phyloP scores from a whole-genome alignment of 2,888 invertebrate genomes.

The Cyclophora albipunctata region DNA sequence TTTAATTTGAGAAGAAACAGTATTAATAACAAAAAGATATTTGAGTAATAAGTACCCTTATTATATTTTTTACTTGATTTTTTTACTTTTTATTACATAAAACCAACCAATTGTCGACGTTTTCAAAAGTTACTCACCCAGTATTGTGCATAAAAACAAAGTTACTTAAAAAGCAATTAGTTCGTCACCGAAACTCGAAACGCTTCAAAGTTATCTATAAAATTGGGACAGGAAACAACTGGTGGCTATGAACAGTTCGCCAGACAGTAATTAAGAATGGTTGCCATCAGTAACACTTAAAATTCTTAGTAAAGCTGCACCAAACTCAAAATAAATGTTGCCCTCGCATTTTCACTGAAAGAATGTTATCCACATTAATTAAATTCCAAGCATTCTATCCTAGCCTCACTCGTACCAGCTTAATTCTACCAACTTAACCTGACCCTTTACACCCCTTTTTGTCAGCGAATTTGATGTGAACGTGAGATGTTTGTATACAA shows the following conservation, averaged over 20 bases:
- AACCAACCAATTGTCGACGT: no score
- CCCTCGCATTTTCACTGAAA: slow-evolving; percentile 33
- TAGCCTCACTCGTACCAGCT: slow-evolving; percentile 10
- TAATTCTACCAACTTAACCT: slow-evolving; percentile 25
- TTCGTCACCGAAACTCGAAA: no score
- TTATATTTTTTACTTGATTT: no score
- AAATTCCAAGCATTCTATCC: slow-evolving; percentile 45
- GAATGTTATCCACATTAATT: slow-evolving; percentile 52
- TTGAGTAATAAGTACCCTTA: no score
- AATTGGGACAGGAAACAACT: no score
- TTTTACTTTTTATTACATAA: no score
- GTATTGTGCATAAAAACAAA: no score
- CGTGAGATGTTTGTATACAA: slow-evolving; percentile 24
- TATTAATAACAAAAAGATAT: no score
- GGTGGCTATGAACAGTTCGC: background rate
- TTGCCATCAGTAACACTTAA: slow-evolving; percentile 32
- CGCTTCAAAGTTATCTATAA: no score
- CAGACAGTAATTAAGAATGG: background rate
- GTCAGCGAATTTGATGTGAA: slow-evolving; percentile 9
- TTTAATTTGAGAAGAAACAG: no score
- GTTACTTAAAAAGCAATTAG: no score
- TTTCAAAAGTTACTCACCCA: no score
- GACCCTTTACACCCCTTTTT: slow-evolving; percentile 28
- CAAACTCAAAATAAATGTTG: slow-evolving; percentile 33
- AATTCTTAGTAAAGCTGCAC: slow-evolving; percentile 28